Evolutionary conservation across 2,113 vertebrate genomes (phyloP).

Genomic region (Lamprotornis superbus): DNA sequence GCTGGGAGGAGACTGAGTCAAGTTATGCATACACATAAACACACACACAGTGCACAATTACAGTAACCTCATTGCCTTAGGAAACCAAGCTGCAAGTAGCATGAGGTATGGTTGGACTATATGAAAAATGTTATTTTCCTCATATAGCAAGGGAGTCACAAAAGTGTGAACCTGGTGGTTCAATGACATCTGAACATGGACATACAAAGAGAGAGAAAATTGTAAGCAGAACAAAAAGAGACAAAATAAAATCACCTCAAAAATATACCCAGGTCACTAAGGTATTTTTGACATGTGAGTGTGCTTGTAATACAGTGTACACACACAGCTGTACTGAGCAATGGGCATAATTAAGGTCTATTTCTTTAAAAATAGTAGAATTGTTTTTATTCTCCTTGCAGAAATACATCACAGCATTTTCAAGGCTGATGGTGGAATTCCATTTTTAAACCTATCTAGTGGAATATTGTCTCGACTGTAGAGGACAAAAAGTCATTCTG

Average conservation of each 20-base stretch:
- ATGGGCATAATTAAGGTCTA: not conserved
- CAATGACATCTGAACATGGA: not conserved
- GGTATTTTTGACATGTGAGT: not conserved
- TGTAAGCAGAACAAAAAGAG: not conserved
- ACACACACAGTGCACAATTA: not conserved
- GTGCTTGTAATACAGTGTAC: not conserved
- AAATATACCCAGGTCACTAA: not conserved
- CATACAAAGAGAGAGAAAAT: not conserved
- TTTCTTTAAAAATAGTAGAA: not conserved
- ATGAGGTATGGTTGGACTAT: not conserved
- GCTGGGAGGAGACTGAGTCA: not conserved
- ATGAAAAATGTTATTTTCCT: not conserved
- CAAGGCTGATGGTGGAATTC: not conserved
- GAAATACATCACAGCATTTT: not conserved
- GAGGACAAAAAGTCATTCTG: not conserved
- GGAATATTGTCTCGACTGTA: not conserved
- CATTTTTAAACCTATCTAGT: not conserved
- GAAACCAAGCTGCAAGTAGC: not conserved
- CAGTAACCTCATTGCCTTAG: not conserved
- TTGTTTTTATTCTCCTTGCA: not conserved
- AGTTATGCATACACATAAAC: not conserved
- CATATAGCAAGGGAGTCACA: not conserved
- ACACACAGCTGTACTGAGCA: not conserved
- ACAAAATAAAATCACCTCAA: not conserved
- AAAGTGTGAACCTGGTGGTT: not conserved